Evolutionary conservation across 2,888 invertebrate genomes (phyloP).

Genomic region (Xestia sexstrigata): DNA sequence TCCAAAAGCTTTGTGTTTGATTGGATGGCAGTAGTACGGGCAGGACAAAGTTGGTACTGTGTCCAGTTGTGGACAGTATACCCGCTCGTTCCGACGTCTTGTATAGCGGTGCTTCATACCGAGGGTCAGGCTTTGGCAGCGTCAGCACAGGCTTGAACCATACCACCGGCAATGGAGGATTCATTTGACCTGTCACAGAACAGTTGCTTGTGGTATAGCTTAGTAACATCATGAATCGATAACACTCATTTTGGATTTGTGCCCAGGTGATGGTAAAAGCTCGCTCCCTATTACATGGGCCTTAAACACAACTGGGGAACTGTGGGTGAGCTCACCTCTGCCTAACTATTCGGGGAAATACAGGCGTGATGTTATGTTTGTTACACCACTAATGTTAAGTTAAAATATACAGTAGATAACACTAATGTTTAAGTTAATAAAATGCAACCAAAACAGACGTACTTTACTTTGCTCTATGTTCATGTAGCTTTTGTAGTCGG

Average conservation of each 20-base stretch:
- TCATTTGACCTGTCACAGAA: conserved; percentile 92
- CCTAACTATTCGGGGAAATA: background rate
- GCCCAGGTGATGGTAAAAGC: background rate
- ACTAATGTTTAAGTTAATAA: conserved; percentile 18
- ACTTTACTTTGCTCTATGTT: conserved; percentile 14
- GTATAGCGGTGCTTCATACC: conserved; percentile 95
- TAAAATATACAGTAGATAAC: conserved; percentile 4
- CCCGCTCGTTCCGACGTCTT: conserved; percentile 97
- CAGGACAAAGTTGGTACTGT: conserved; percentile 97
- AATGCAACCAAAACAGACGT: conserved; percentile 13
- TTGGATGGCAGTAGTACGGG: conserved; percentile 93
- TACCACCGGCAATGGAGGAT: conserved; percentile 93
- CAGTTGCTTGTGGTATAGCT: conserved; percentile 4
- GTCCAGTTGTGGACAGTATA: conserved; percentile 96
- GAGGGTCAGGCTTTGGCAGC: conserved; percentile 90
- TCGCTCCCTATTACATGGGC: background rate
- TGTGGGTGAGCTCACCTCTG: background rate
- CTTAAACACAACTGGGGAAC: background rate
- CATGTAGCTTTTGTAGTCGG: conserved; percentile 27
- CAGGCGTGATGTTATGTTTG: background rate
- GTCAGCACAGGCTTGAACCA: conserved; percentile 92
- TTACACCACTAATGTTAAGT: conserved; percentile 5
- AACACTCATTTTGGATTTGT: background rate
- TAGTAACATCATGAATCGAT: background rate
- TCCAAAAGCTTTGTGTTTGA: conserved; percentile 94